Base-by-base conservation (phyloP, 23 tunicate genomes). In the Halocynthia aurantium region DNA sequence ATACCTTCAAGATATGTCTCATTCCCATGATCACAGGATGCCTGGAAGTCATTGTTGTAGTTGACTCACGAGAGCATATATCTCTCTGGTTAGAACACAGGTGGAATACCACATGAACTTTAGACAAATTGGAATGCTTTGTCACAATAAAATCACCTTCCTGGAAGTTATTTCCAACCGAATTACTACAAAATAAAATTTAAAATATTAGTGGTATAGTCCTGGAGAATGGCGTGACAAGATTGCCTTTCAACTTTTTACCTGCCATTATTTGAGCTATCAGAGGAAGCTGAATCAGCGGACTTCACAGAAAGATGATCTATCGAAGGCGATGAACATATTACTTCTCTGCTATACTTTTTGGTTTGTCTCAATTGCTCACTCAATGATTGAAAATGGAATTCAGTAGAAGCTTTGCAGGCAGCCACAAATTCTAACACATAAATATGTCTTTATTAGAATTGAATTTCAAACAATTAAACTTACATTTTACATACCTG, bases 101-200 rank as follows among this genome's bases (percentile, higher is more conserved):
- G 75, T 96, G 99, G 75, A 89, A 96, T 13, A 90, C 87, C 22
- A 83, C 70, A 63, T 96, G 99, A 52, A 80, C 96, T 76, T 83
- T 76, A 7, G 99, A 96, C n/a, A 96, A 65, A 66, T 96, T 96
- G 17, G 96, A 89, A 81, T 96, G 99, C 61, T 81, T 86, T 20
- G 96, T 96, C 56, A 96, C 83, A 83, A 75, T 86, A 58, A 92
- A 79, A 76, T 92, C 98, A 6, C 98, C 98, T 56, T 85, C 91
- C 13, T 78, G 50, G 13, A 92, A 80, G 19, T 49, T 7, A 21
- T 61, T 49, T 13, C 31, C 62, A 18, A 44, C 78, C 11, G 31
- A 19, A 2, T 65, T 54, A 22, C 78, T 74, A 54, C 19, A 53
- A 74, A 15, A 18, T 68, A 68, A 2, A 11, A 18, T 2, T 20